Evolutionary conservation across 2,888 invertebrate species (phyloP).

Genomic region (Eupelmus urozonus): DNA sequence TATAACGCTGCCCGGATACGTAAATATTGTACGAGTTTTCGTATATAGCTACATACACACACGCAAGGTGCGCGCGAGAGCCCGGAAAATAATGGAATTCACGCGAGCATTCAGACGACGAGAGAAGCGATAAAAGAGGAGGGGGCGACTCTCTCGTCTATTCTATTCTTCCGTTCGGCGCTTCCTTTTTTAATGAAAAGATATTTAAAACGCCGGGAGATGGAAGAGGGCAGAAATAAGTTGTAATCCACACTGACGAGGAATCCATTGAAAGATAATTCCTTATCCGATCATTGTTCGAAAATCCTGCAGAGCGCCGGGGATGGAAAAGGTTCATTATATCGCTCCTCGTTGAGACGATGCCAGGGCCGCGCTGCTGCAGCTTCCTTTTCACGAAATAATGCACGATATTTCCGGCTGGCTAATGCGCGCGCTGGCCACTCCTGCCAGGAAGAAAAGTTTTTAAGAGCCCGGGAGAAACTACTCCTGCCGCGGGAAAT

Average conservation of each 20-base stretch:
- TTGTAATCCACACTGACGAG: conserved; percentile 45
- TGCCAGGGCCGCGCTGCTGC: background rate
- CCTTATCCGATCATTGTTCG: conserved; percentile 57
- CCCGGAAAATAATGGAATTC: conserved; percentile 54
- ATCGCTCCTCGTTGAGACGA: conserved; percentile 16
- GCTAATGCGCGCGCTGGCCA: conserved; percentile 31
- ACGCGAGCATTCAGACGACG: conserved; percentile 29
- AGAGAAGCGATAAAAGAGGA: conserved; percentile 13
- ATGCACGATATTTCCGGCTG: conserved; percentile 53
- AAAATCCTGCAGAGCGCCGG: conserved; percentile 26
- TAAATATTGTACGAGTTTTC: conserved; percentile 36
- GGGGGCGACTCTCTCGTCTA: background rate
- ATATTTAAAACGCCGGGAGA: conserved; percentile 27
- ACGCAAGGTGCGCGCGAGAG: background rate
- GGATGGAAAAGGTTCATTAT: conserved; percentile 54
- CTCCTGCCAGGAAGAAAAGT: conserved; percentile 51
- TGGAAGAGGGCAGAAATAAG: too few relatives aligned
- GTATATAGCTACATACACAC: background rate
- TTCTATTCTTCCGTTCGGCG: background rate
- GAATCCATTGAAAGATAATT: conserved; percentile 49
- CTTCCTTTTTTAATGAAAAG: conserved; percentile 4
- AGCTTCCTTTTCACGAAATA: conserved; percentile 49
- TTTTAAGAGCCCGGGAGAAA: conserved; percentile 22
- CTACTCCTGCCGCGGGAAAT: conserved; percentile 24
- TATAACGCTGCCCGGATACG: background rate